Base-by-base conservation (phyloP, 2,797 vertebrate species). In the Tragelaphus eurycerus region DNA sequence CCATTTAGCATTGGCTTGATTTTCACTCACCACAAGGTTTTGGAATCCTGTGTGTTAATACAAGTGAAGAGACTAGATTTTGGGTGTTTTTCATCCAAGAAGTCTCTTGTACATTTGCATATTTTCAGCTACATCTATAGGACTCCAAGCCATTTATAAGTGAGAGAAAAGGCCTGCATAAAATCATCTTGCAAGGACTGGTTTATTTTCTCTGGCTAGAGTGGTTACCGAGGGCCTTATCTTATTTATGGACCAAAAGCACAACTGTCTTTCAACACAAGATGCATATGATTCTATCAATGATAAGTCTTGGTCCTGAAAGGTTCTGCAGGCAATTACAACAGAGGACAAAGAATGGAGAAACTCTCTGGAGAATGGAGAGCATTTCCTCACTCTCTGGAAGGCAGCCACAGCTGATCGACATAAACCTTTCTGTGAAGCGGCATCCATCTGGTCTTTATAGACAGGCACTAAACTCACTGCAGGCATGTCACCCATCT, bases 371-470 rank as follows among this genome's bases (percentile, higher is more conserved):
- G 92, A 89, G 92, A 94, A 64, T 12, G 79, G 55, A 96, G 83
- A 94, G 79, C 74, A 93, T 97, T 93, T 97, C 93, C 87, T 92
- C 93, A 52, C 67, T 79, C 74, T 79, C 71, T 94, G 96, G 91
- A 96, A 86, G 29, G 19, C 38, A 96, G 86, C 79, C 96, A 95
- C 85, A 48, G 79, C 67, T 96, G 93, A 67, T 79, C 87, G 93
- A 92, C 54, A 93, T 94, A 95, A 97, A 98, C 89, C 84, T 62
- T 90, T 90, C 43, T 79, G 83, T 93, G 88, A 96, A 86, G 27
- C 43, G 29, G 86, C 67, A 91, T 87, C 97, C 98, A 98, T 97
- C 96, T 98, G 97, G 84, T 88, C 94, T 98, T 98, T 98, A 98
- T 97, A 95, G 97, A 94, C 86, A 85, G 90, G 94, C 96, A 97